phyloP scores from a whole-genome alignment of 2,888 invertebrate species.

The Drosophila bunnanda region DNA sequence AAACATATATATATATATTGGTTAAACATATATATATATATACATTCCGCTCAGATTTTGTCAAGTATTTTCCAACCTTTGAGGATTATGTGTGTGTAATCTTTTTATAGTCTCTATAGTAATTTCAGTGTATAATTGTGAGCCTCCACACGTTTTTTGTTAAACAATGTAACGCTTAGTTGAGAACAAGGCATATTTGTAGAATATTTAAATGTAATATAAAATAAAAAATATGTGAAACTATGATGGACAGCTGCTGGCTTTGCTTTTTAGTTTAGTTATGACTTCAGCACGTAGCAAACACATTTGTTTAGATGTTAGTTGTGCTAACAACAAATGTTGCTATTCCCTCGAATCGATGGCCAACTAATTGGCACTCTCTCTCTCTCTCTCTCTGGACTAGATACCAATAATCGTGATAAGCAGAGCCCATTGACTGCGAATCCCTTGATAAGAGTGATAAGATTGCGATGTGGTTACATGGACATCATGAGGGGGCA shows the following conservation, averaged over 20 bases:
- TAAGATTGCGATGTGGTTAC: slow-evolving; percentile 55
- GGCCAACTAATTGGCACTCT: slow-evolving; percentile 35
- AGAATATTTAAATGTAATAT: background rate
- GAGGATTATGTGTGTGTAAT: background rate
- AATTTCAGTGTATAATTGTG: background rate
- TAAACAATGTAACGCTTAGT: slow-evolving; percentile 9
- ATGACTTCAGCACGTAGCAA: slow-evolving; percentile 15
- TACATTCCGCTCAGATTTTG: background rate
- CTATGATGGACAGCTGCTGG: background rate
- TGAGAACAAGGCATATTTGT: background rate
- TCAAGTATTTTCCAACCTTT: background rate
- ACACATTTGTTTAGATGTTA: background rate
- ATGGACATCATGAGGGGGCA: background rate
- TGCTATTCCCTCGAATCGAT: slow-evolving; percentile 28
- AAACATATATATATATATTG: no score
- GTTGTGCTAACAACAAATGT: background rate
- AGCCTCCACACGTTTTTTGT: slow-evolving; percentile 1
- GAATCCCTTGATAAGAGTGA: slow-evolving; percentile 54
- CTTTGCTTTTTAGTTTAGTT: background rate
- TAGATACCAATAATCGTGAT: slow-evolving; percentile 43
- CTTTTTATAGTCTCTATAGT: background rate
- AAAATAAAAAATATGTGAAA: background rate
- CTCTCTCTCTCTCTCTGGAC: no score
- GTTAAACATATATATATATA: background rate
- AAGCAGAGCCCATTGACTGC: slow-evolving; percentile 37